These are phyloP conservation scores for Alca torda DNA, from an alignment of 2,797 vertebrate species.

Conservation along the genomic window DNA sequence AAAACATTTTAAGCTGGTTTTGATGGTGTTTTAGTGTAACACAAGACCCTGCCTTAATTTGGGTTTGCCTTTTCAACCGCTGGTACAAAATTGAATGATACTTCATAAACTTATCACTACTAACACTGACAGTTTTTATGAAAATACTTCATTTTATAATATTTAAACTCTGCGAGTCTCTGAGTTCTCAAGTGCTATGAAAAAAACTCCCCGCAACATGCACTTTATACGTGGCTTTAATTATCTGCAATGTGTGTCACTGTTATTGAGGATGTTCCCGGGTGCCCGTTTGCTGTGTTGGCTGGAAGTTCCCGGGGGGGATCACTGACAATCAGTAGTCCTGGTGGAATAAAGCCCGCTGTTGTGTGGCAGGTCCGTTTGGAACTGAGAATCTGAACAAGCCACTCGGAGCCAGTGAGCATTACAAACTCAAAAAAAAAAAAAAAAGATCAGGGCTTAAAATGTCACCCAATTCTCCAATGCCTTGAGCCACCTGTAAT, in stretches of 20 bases:
- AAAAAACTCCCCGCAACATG: background rate
- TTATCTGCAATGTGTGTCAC: background rate
- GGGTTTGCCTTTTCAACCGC: background rate
- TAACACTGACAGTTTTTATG: background rate
- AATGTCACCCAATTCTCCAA: background rate
- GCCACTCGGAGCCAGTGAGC: background rate
- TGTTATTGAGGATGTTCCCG: background rate
- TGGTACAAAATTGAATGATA: background rate
- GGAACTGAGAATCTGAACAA: background rate
- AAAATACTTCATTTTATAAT: background rate
- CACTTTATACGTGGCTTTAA: background rate
- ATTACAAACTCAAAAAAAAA: background rate
- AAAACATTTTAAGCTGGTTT: background rate
- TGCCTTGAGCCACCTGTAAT: background rate
- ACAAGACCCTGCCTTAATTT: background rate
- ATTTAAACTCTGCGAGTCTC: background rate
- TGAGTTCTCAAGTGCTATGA: background rate
- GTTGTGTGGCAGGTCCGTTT: accelerated
- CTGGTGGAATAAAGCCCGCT: background rate
- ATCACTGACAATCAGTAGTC: background rate
- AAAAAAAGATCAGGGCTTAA: background rate
- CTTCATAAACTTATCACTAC: background rate
- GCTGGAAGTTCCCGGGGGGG: background rate
- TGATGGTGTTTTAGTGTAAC: background rate
- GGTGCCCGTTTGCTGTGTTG: background rate